phyloP scores from a whole-genome alignment of 2,888 invertebrate species.

The Hymenopus coronatus region DNA sequence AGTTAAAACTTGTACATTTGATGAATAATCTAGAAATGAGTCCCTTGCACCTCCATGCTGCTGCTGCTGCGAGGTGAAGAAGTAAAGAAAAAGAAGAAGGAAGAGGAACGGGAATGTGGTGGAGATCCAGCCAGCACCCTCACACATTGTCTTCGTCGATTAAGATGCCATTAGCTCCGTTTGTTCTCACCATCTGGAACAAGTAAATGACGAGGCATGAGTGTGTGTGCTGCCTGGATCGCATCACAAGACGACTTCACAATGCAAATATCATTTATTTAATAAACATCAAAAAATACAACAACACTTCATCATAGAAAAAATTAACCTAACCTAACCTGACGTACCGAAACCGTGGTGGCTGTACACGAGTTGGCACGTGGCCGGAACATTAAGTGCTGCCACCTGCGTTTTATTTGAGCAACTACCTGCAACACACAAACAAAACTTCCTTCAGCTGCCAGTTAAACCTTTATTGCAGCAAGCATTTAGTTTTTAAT shows the following conservation, averaged over 20 bases:
- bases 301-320: not conserved
- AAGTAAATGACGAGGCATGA: constrained; percentile 30
- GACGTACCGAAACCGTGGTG: constrained; percentile 83
- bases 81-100: no score
- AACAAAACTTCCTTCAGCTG: not conserved
- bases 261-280: not conserved
- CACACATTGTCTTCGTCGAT: constrained; percentile 80
- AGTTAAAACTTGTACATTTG: no score
- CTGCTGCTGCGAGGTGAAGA: no score
- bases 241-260: not conserved
- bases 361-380: constrained; percentile 82
- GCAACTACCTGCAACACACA: constrained; percentile 60
- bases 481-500: no score
- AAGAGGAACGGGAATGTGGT: not conserved
- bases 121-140: constrained; percentile 39
- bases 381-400: constrained; percentile 68
- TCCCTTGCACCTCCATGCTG: no score
- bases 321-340: constrained; percentile 39
- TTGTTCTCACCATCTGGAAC: constrained; percentile 77
- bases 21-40: no score
- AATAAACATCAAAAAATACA: not conserved
- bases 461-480: no score
- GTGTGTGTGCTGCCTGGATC: not conserved
- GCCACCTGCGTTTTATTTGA: constrained; percentile 80
- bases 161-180: constrained; percentile 62